Percentiles rank a stretch among this genome's conserved stretches.
phyloP scores from a whole-genome alignment of 1,140 invertebrate genomes.

The Agrilus planipennis region DNA sequence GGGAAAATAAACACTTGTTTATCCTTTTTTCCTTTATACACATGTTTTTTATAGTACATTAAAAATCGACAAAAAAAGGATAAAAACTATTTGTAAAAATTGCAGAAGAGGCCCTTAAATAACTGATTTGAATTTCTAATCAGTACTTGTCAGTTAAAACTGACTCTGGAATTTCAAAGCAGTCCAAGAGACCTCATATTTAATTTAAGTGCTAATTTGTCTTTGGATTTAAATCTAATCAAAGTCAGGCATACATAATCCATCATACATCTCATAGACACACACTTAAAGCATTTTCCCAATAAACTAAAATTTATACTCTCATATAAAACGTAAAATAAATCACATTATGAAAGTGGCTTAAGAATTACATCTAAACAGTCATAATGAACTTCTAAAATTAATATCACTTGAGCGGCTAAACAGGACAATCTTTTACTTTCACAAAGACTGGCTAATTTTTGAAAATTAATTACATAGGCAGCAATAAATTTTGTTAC shows the following conservation, averaged over 20 bases:
- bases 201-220: slow-evolving; percentile 11
- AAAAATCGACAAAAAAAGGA: too few species aligned
- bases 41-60: too few species aligned
- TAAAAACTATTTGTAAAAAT: too few species aligned
- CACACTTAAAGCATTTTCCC: neutral
- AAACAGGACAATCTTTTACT: slow-evolving; percentile 28
- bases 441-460: neutral
- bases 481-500: slow-evolving; percentile 1
- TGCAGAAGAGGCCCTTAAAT: too few species aligned
- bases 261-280: slow-evolving; percentile 3
- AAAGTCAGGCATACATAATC: slow-evolving; percentile 4
- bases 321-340: slow-evolving; percentile 25
- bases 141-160: slow-evolving; percentile 17
- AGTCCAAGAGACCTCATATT: too few species aligned
- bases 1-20: too few species aligned
- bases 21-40: too few species aligned
- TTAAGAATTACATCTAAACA: slow-evolving; percentile 24
- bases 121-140: too few species aligned
- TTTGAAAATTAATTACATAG: neutral
- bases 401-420: slow-evolving; percentile 29
- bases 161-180: slow-evolving; percentile 10
- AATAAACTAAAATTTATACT: slow-evolving; percentile 27
- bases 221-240: neutral
- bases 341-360: slow-evolving; percentile 30
- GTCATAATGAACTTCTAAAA: slow-evolving; percentile 13